Conservation (phyloP, 2,797 vertebrate genomes). For the Dipus sagitta region DNA sequence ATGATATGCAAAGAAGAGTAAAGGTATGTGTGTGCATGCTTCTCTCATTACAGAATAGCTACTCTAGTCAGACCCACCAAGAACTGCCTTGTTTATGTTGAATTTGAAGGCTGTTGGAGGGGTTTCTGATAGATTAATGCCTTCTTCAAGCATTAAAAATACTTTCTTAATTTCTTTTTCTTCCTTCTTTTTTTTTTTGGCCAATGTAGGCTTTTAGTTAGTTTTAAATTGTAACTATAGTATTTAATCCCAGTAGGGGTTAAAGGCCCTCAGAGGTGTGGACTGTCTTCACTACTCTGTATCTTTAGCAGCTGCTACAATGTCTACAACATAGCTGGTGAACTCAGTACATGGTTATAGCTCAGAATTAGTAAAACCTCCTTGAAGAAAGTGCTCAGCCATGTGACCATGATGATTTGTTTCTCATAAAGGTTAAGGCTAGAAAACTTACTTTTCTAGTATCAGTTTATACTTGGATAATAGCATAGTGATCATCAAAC, state of each 20-base stretch:
- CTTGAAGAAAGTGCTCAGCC: not conserved
- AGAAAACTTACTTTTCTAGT: not conserved
- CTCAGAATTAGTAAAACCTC: not conserved
- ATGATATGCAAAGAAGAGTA: slow-evolving; percentile 98
- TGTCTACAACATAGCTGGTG: not conserved
- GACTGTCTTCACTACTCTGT: not conserved
- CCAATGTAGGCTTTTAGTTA: not conserved
- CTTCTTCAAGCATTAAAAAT: slow-evolving; percentile 34
- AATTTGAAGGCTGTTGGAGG: not conserved
- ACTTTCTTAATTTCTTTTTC: not conserved
- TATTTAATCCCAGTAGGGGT: not conserved
- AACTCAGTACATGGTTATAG: not conserved
- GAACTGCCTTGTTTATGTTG: not conserved
- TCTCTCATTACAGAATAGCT: not conserved
- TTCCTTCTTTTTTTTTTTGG: not conserved
- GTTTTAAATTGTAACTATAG: slow-evolving; percentile 35
- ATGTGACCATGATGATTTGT: not conserved
- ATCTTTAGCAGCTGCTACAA: not conserved
- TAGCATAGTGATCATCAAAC: not conserved
- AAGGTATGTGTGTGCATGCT: slow-evolving; percentile 90
- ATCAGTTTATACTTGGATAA: not conserved
- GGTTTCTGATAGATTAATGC: slow-evolving; percentile 31
- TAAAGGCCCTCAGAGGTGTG: not conserved
- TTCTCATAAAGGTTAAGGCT: slow-evolving; percentile 5
- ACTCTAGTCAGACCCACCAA: not conserved